A percentile compares a stretch with the other conserved stretches of the same genome.
These are phyloP conservation scores for Rhagonycha lutea DNA, from an alignment of 2,888 invertebrate genomes.

Conservation along the genomic window DNA sequence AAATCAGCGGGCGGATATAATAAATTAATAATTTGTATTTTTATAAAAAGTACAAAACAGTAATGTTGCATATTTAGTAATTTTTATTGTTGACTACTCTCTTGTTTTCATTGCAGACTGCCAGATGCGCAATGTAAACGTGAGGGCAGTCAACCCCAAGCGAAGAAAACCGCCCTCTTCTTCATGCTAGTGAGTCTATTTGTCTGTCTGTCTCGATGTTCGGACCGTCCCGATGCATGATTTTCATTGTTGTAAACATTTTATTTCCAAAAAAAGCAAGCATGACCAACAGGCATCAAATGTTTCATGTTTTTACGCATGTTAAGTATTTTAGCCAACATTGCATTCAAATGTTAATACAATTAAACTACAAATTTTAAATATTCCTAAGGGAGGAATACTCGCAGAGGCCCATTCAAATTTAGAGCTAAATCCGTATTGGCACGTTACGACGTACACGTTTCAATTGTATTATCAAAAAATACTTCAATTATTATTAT, in stretches of 20 bases:
- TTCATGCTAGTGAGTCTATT: conserved; percentile 69
- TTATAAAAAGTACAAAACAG: conserved; percentile 9
- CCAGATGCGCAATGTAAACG: conserved; percentile 76
- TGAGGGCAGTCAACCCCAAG: conserved; percentile 72
- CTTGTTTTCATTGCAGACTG: conserved; percentile 77
- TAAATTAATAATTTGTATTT: neutral
- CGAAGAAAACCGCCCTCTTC: conserved; percentile 69
- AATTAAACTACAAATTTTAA: neutral
- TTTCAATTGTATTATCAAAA: neutral
- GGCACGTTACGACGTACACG: neutral
- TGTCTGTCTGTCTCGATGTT: conserved; percentile 47
- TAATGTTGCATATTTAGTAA: conserved; percentile 29
- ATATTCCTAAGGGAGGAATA: neutral
- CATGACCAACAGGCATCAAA: conserved; percentile 8
- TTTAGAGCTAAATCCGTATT: neutral
- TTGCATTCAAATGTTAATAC: neutral
- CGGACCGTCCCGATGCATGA: conserved; percentile 30
- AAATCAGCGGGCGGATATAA: neutral
- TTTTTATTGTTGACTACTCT: conserved; percentile 57
- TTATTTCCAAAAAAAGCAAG: neutral
- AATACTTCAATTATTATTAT: neutral
- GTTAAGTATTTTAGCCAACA: neutral
- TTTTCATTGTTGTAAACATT: conserved; percentile 15
- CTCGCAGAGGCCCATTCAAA: neutral
- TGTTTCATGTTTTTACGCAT: conserved; percentile 3